These are phyloP conservation scores for Lordiphosa stackelbergi DNA, from an alignment of 1,140 invertebrate species.

Conservation along the genomic window DNA sequence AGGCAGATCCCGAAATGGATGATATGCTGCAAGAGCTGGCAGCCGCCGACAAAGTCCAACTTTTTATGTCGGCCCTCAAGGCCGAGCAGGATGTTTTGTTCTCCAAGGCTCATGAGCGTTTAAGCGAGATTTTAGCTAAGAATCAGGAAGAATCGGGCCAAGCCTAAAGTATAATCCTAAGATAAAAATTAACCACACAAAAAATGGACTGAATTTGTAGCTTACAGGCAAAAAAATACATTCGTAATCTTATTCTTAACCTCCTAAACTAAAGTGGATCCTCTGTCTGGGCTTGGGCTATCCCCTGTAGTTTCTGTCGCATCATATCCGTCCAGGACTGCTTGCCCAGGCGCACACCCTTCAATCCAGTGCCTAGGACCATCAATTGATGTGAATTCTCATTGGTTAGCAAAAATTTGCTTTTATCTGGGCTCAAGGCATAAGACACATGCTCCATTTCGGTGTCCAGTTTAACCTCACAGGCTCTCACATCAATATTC, in stretches of 20 bases:
- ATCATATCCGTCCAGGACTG: constrained; percentile 66
- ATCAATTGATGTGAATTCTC: constrained; percentile 26
- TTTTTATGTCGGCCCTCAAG: constrained; percentile 35
- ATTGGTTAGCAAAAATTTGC: constrained; percentile 36
- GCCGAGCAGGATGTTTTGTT: constrained; percentile 44
- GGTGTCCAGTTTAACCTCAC: constrained; percentile 38
- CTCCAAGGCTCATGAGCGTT: constrained; percentile 45
- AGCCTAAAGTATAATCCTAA: constrained; percentile 46
- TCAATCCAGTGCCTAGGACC: constrained; percentile 31
- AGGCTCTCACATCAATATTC: constrained; percentile 48
- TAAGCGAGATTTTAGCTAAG: constrained; percentile 35
- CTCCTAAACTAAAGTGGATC: not conserved
- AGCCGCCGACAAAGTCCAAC: constrained; percentile 23
- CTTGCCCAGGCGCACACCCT: constrained; percentile 64
- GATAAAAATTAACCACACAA: constrained; percentile 27
- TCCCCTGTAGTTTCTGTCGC: constrained; percentile 28
- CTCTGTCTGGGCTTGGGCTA: not conserved
- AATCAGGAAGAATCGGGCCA: constrained; percentile 43
- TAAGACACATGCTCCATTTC: constrained; percentile 49
- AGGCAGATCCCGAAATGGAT: constrained; percentile 33
- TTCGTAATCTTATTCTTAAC: constrained; percentile 29
- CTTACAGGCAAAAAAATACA: constrained; percentile 45
- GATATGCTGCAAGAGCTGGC: constrained; percentile 25
- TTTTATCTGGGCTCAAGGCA: constrained; percentile 32
- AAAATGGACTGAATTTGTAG: constrained; percentile 61